A percentile compares a stretch with the other conserved stretches of the same genome.
Conservation (phyloP, 1,140 invertebrate genomes). For the Lamellibrachia luymesi region DNA sequence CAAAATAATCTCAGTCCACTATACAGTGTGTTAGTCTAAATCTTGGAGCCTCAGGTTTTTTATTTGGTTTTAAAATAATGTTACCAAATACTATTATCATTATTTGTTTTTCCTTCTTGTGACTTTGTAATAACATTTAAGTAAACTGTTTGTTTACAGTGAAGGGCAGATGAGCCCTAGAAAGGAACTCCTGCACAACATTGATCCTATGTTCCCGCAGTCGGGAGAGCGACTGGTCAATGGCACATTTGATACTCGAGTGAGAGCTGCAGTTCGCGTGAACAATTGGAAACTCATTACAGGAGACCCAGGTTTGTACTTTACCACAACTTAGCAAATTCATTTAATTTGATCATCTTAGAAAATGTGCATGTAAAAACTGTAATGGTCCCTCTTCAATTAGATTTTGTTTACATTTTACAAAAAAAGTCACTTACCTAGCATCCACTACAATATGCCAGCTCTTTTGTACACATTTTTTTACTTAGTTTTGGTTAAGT, state of each 20-base stretch:
- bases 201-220: conserved; percentile 31
- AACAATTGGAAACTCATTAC: conserved; percentile 39
- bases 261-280: conserved; percentile 34
- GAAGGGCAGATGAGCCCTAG: conserved; percentile 33
- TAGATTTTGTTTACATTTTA: not conserved
- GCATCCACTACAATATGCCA: not conserved
- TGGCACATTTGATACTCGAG: conserved; percentile 30
- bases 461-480: not conserved
- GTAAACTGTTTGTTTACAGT: conserved; percentile 24
- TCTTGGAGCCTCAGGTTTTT: too few relatives aligned
- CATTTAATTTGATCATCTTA: not conserved
- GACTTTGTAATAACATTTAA: too few relatives aligned
- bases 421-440: not conserved
- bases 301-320: conserved; percentile 31
- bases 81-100: too few relatives aligned
- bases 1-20: too few relatives aligned
- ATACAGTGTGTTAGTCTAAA: too few relatives aligned
- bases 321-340: not conserved
- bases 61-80: too few relatives aligned
- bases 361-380: not conserved
- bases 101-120: too few relatives aligned
- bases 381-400: not conserved
- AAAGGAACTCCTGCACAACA: conserved; percentile 40
- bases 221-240: conserved; percentile 16
- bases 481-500: conserved; percentile 2